phyloP scores from a whole-genome alignment of 2,888 invertebrate genomes.

The Andrena bicolor region DNA sequence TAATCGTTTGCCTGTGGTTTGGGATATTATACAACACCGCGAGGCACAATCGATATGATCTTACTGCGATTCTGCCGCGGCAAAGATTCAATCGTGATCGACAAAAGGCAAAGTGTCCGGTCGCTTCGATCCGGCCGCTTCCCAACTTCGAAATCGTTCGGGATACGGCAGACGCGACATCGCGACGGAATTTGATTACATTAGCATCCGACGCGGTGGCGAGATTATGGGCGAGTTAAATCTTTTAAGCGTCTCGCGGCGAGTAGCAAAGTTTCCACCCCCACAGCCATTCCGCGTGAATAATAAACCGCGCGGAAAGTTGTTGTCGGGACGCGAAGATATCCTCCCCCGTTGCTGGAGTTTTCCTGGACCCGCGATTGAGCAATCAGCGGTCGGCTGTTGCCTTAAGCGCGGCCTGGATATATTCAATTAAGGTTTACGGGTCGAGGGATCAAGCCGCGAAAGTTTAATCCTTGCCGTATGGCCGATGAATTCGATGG shows the following conservation, averaged over 20 bases:
- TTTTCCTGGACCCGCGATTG: conserved; percentile 20
- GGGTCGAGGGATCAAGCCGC: conserved; percentile 55
- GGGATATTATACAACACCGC: not conserved
- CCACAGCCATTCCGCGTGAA: conserved; percentile 8
- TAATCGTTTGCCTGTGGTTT: not conserved
- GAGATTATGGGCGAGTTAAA: conserved; percentile 27
- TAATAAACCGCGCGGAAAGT: conserved; percentile 31
- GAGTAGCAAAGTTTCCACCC: conserved; percentile 13
- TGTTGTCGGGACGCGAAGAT: conserved; percentile 1
- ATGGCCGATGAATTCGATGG: conserved; percentile 34
- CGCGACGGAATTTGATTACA: conserved; percentile 27
- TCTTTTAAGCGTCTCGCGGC: conserved; percentile 13
- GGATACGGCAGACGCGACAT: not conserved
- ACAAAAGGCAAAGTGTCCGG: not conserved
- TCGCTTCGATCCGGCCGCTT: not conserved
- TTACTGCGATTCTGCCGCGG: not conserved
- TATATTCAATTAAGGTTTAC: conserved; percentile 68
- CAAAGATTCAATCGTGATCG: conserved; percentile 5
- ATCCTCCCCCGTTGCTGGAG: not conserved
- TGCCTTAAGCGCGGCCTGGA: conserved; percentile 19
- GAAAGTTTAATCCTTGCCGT: conserved; percentile 61
- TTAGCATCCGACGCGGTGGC: conserved; percentile 31
- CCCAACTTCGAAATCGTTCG: conserved; percentile 12
- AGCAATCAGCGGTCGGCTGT: conserved; percentile 34
- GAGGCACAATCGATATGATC: not conserved